Evolutionary conservation across 2,113 vertebrate species (phyloP), one percentile per base, ranked within the genome.

Genomic region (Callionymus lyra): DNA sequence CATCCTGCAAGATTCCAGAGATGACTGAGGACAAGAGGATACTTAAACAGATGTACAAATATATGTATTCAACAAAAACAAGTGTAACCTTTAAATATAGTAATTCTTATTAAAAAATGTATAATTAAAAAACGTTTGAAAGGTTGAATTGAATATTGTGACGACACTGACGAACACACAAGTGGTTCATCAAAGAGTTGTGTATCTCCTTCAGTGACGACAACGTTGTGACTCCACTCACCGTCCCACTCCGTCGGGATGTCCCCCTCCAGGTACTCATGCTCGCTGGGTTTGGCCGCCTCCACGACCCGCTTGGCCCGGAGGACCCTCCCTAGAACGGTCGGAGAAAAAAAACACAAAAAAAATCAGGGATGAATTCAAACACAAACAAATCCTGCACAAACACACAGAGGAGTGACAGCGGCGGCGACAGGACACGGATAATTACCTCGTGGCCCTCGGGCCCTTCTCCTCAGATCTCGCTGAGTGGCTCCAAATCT

Each of bases 191-290:
- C n/a, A 11, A 44, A 63, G 4, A 27, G 21, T 38, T 37, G 47
- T 64, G 57, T 52, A 57, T 63, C 21, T 27, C 4, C 21, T 27
- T 8, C 21, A 27, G 21, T 8, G 21, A 27, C 8, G 21, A 27
- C 21, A 27, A 27, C 21, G 8, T 5, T 5, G 21, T 27, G 21
- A 27, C 21, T 46, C 55, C 38, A 73, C 79, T 89, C 87, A 98
- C 94, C 94, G 80, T 98, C 92, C 95, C 94, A 98, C 83, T 96
- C 94, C 12, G 51, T 57, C 63, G 95, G 95, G 76, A 98, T 92
- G 72, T 59, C 78, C 51, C 89, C 90, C 54, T 60, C 76, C 68
- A 80, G 55, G 79, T 94, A 97, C 43, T 88, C 81, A 51, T 80
- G 59, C 40, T 86, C 85, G 38, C 75, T 68, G 52, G 65, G 69